Base-by-base conservation (phyloP, 2,888 invertebrate species). In the Caenorhabditis uteleia region DNA sequence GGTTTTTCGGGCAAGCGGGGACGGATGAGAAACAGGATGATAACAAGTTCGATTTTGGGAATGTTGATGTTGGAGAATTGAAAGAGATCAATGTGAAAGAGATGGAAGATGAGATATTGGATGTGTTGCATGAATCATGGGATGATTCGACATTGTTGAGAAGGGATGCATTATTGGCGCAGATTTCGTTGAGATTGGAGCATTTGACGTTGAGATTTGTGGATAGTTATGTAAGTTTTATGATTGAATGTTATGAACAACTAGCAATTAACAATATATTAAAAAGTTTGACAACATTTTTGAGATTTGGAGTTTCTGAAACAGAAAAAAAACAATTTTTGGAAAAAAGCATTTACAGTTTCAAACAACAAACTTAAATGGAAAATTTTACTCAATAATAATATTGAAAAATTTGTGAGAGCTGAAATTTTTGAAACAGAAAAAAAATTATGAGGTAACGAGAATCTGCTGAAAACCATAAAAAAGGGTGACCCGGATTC, bases 101-200 rank as follows among this genome's bases (percentile, higher is more conserved):
- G 47, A 71, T 82, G 65, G 78, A 80, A 50, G 77, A 74, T 7
- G 81, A 82, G 59, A 73, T 83, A 26, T 45, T 79, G 31, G 80
- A 82, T 44, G 78, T 81, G 5, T 57, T 83, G 7, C 75, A 75
- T 47, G 80, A 82, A 29, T 73, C 77, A 8, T 83, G 80, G 83
- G 83, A 83, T 55, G 83, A 83, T 59, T 80, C 79, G 21, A 80
- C 77, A 1, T 50, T 82, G 16, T 61, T 83, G 16, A 53, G 81
- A 18, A 59, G 80, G 29, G 83, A 83, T 53, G 70, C 59, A 23
- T 61, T 82, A 4, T 51, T 83, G 46, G 82, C 83, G 14, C 78
- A 77, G 42, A 67, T 83, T 18, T 55, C 72, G 1, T 51, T 83
- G 31, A 48, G 67, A 34, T 44, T 82, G 33, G 79, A 82, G 16